Evolutionary conservation across 2,888 invertebrate genomes (phyloP).

Genomic region (Tachina lurida): DNA sequence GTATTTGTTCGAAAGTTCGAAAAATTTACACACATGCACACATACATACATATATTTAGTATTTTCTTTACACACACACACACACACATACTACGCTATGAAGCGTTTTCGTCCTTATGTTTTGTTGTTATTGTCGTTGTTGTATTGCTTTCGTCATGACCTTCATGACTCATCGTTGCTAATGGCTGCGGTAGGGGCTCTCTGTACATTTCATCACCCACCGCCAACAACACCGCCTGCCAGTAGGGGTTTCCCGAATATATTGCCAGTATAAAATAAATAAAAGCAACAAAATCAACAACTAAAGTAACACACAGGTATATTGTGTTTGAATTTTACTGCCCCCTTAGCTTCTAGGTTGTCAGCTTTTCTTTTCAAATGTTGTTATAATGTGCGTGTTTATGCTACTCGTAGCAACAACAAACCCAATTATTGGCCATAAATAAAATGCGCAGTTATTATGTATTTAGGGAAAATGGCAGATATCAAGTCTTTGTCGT

Average conservation of each 20-base stretch:
- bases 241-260: conserved; percentile 75
- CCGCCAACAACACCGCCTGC: conserved; percentile 67
- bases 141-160: conserved; percentile 81
- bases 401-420: conserved; percentile 12
- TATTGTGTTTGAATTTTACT: conserved; percentile 23
- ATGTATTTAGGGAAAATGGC: not conserved
- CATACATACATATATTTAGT: not conserved
- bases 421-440: conserved; percentile 51
- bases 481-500: conserved; percentile 57
- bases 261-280: conserved; percentile 3
- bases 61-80: conserved; percentile 13
- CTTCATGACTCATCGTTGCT: conserved; percentile 83
- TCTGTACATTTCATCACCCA: conserved; percentile 27
- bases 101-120: conserved; percentile 24
- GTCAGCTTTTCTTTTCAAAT: not conserved
- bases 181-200: conserved; percentile 70
- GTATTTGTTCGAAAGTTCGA: conserved; percentile 62
- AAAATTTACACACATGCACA: conserved; percentile 31
- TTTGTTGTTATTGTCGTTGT: conserved; percentile 49
- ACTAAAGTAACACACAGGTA: conserved; percentile 31
- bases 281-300: conserved; percentile 27
- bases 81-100: not conserved
- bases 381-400: conserved; percentile 42
- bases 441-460: conserved; percentile 57
- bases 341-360: not conserved